Percentiles rank a stretch among this genome's conserved stretches.
Evolutionary conservation across 2,888 invertebrate genomes (phyloP).

Genomic region (Steinernema scapterisci): DNA sequence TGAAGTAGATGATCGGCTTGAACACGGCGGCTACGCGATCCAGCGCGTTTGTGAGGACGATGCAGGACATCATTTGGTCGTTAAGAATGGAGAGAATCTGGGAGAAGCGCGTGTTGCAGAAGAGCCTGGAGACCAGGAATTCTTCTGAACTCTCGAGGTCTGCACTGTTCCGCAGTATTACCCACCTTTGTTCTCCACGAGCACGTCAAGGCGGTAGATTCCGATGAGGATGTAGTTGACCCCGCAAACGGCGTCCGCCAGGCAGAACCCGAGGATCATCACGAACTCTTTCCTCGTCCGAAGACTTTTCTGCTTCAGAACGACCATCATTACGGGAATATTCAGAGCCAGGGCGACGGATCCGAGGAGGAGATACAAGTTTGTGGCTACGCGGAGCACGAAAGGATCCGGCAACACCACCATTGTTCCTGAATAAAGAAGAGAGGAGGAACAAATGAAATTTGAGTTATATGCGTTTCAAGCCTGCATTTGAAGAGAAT

Average conservation of each 20-base stretch:
- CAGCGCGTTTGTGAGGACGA: not conserved
- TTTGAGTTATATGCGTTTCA: too few relatives aligned
- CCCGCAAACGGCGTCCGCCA: not conserved
- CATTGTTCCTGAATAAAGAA: too few relatives aligned
- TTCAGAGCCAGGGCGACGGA: not conserved
- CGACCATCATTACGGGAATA: not conserved
- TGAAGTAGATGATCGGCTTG: not conserved
- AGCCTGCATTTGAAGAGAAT: too few relatives aligned
- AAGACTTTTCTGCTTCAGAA: not conserved
- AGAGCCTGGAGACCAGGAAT: not conserved
- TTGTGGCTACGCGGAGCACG: not conserved
- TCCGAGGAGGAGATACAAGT: not conserved
- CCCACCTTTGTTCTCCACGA: not conserved
- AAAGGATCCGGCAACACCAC: not conserved
- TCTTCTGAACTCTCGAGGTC: constrained; percentile 8
- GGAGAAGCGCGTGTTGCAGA: not conserved
- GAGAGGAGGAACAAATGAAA: too few relatives aligned
- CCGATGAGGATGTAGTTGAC: not conserved
- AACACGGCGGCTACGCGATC: constrained; percentile 2
- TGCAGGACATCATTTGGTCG: not conserved
- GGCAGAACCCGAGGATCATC: constrained; percentile 10
- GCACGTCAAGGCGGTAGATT: not conserved
- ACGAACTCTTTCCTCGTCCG: not conserved
- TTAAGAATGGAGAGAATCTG: not conserved
- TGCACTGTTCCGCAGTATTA: too few relatives aligned